Percentiles rank a stretch among this genome's conserved stretches.
These are phyloP conservation scores for Dione juno DNA, from an alignment of 2,888 invertebrate species.

Conservation along the genomic window DNA sequence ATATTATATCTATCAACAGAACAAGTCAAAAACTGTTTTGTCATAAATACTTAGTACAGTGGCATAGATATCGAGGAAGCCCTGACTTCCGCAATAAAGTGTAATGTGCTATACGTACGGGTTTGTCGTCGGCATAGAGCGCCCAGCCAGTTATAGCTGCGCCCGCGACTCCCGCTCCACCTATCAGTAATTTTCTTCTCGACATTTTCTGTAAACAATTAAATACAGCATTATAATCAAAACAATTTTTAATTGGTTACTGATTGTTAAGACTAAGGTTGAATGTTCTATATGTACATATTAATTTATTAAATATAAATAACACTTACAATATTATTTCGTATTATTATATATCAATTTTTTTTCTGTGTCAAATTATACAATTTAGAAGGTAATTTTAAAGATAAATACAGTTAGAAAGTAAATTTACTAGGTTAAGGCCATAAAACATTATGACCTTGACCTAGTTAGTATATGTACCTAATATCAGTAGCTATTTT, in stretches of 20 bases:
- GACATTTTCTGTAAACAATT: conserved; percentile 75
- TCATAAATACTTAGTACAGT: not conserved
- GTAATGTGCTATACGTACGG: conserved; percentile 59
- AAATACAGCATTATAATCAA: not conserved
- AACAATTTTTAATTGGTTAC: no score
- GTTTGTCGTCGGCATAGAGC: conserved; percentile 82
- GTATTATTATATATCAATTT: no score
- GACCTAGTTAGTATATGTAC: no score
- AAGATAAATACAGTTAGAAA: no score
- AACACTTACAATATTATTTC: no score
- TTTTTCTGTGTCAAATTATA: not conserved
- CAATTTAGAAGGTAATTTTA: no score
- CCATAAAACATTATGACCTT: not conserved
- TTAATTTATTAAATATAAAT: no score
- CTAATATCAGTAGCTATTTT: no score
- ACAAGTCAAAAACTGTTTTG: not conserved
- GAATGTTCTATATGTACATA: no score
- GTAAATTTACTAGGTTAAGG: no score
- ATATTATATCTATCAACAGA: no score
- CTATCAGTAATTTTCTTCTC: conserved; percentile 83
- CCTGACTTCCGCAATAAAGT: conserved; percentile 25
- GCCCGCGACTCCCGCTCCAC: conserved; percentile 84
- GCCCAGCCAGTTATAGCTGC: conserved; percentile 85
- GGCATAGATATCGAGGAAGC: conserved; percentile 16
- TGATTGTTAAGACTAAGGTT: no score